Base-by-base conservation (phyloP, 1,140 invertebrate species). In the Neodiprion fabricii region DNA sequence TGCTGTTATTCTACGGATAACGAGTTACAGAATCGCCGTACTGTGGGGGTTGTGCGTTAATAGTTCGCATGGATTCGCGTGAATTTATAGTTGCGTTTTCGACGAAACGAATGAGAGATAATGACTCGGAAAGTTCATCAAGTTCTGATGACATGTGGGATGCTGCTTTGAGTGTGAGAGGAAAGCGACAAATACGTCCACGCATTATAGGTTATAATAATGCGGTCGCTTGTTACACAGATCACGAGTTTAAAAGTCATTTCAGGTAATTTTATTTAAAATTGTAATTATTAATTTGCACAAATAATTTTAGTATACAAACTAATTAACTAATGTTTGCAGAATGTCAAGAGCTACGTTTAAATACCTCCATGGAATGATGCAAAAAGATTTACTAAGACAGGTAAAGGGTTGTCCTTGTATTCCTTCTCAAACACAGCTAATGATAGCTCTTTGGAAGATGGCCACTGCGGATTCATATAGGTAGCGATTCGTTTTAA, bases 391-490 rank as follows among this genome's bases (percentile, higher is more conserved):
- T 73, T 14, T 73, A 40, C 40, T 14, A 9, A 28, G 72, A 7
- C 40, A 73, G 68, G n/a, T 61, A 48, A 67, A 67, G 17, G 66
- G 73, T 9, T 74, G 73, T 50, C 68, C 73, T 23, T 28, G 48
- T n/a, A 70, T 74, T 28, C 67, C 73, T 53, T 49, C 67, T 70
- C 48, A 74, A 5, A 10, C 12, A 23, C 73, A 74, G 23, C 10
- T 74, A 49, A 74, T 74, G 73, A 74, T 74, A 70, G 73, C 73
- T 12, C 48, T 74, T 50, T 74, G 73, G 68, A 74, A 74, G 40
- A 74, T 74, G 73, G 73, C 67, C 61, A 74, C 67, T 28, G 47
- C 21, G 7, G 73, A 69, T 47, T 70, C 73, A 61, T 74, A 74
- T 48, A 74, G 73, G 73, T 74, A 50, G 17, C 17, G 17, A 17